These are phyloP conservation scores for Drosophila guanche DNA, from an alignment of 1,140 invertebrate species.

Conservation along the genomic window DNA sequence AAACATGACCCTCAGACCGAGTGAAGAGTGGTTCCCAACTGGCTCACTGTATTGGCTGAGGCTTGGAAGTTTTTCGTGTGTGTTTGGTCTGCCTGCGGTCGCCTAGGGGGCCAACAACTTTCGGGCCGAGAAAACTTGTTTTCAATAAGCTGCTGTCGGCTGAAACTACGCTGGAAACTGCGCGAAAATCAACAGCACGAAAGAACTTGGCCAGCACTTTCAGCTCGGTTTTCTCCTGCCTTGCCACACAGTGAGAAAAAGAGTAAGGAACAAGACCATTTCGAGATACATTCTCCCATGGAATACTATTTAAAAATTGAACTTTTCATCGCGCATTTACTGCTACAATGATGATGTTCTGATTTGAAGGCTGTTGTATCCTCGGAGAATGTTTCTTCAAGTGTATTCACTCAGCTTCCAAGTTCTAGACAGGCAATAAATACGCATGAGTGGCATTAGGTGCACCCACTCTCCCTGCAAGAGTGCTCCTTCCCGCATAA, in stretches of 20 bases:
- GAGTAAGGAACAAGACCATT: too few species aligned
- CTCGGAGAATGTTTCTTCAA: background rate
- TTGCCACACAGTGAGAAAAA: too few species aligned
- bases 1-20: background rate
- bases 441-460: slow-evolving; percentile 60
- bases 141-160: slow-evolving; percentile 63
- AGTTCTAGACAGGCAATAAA: slow-evolving; percentile 50
- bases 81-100: slow-evolving; percentile 30
- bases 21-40: slow-evolving; percentile 33
- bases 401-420: slow-evolving; percentile 22
- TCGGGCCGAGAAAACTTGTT: slow-evolving; percentile 57
- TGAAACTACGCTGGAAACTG: slow-evolving; percentile 26
- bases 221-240: slow-evolving; percentile 3
- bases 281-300: too few species aligned
- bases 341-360: too few species aligned
- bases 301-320: too few species aligned
- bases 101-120: slow-evolving; percentile 46
- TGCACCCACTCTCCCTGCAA: slow-evolving; percentile 3
- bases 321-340: too few species aligned
- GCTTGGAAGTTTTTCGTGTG: slow-evolving; percentile 24
- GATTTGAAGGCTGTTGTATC: too few species aligned
- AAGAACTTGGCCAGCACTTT: slow-evolving; percentile 29
- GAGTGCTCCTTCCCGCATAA: slow-evolving; percentile 6
- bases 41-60: slow-evolving; percentile 26
- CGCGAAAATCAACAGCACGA: slow-evolving; percentile 51